Evolutionary conservation across 2,888 invertebrate species (phyloP).

Genomic region (Lucinisca nassula): DNA sequence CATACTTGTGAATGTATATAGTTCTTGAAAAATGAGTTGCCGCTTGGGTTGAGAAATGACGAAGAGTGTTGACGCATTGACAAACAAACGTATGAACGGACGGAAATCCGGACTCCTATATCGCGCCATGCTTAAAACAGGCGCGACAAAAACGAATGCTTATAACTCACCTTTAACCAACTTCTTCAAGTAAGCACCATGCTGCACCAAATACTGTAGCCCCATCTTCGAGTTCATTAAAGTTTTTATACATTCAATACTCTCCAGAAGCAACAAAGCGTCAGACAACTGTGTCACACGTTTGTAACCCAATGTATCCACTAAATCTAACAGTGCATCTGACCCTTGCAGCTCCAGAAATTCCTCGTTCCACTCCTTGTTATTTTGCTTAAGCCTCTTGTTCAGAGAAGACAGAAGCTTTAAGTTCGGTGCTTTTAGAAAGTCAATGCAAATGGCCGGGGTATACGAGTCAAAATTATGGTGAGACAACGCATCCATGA

Average conservation of each 20-base stretch:
- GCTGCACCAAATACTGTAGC: slow-evolving; percentile 97
- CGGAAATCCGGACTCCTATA: too few species aligned
- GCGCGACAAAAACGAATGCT: too few species aligned
- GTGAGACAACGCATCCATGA: slow-evolving; percentile 72
- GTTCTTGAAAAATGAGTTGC: too few species aligned
- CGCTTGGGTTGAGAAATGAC: too few species aligned
- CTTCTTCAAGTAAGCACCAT: slow-evolving; percentile 96
- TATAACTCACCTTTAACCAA: slow-evolving; percentile 92
- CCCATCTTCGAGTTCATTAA: slow-evolving; percentile 97
- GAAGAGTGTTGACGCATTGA: too few species aligned
- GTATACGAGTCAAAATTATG: slow-evolving; percentile 80
- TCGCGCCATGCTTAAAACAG: too few species aligned
- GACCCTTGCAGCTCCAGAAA: slow-evolving; percentile 85
- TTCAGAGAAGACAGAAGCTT: slow-evolving; percentile 81
- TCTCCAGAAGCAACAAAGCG: slow-evolving; percentile 85
- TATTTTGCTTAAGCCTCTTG: slow-evolving; percentile 80
- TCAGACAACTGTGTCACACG: slow-evolving; percentile 84
- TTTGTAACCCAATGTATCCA: slow-evolving; percentile 82
- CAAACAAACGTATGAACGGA: too few species aligned
- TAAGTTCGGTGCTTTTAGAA: slow-evolving; percentile 77
- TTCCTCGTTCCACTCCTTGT: slow-evolving; percentile 83
- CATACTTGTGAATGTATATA: too few species aligned
- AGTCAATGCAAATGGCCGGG: slow-evolving; percentile 80
- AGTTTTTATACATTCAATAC: slow-evolving; percentile 85
- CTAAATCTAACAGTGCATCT: slow-evolving; percentile 81